Percentiles rank a stretch among this genome's conserved stretches.
Evolutionary conservation across 2,113 vertebrate species (phyloP).

Genomic region (Noctilio leporinus): DNA sequence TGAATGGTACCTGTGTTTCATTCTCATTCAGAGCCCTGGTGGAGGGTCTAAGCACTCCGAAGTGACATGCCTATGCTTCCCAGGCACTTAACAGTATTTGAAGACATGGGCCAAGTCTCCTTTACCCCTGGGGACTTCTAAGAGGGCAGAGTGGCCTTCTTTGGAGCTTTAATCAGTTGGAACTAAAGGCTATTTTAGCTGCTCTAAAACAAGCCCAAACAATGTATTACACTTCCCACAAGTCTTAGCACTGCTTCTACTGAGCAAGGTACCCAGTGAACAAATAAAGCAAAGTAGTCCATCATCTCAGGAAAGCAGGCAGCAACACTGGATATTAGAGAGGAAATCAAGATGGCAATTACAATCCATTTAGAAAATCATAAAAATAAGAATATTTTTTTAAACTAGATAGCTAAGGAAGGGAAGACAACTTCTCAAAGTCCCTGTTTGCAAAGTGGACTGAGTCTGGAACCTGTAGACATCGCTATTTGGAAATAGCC

Average conservation of each 20-base stretch:
- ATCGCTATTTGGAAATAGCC: not conserved
- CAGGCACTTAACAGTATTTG: not conserved
- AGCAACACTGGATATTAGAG: not conserved
- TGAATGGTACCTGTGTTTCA: not conserved
- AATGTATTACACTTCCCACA: not conserved
- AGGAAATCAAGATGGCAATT: not conserved
- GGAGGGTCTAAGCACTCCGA: not conserved
- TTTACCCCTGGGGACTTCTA: accelerated
- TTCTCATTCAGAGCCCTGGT: not conserved
- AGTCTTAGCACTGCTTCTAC: not conserved
- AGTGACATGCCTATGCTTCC: not conserved
- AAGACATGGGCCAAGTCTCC: not conserved
- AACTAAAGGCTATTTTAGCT: not conserved
- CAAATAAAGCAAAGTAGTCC: not conserved
- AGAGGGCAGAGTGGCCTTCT: not conserved
- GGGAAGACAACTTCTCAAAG: not conserved
- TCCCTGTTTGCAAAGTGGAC: not conserved
- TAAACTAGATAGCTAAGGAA: not conserved
- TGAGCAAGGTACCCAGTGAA: not conserved
- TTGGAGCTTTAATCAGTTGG: not conserved
- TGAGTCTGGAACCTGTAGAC: not conserved
- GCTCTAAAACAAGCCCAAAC: not conserved
- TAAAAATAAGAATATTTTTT: not conserved
- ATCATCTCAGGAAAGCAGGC: not conserved
- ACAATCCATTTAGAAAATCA: not conserved